Base-by-base conservation (phyloP, 1,140 invertebrate genomes). In the Listronotus oregonensis region DNA sequence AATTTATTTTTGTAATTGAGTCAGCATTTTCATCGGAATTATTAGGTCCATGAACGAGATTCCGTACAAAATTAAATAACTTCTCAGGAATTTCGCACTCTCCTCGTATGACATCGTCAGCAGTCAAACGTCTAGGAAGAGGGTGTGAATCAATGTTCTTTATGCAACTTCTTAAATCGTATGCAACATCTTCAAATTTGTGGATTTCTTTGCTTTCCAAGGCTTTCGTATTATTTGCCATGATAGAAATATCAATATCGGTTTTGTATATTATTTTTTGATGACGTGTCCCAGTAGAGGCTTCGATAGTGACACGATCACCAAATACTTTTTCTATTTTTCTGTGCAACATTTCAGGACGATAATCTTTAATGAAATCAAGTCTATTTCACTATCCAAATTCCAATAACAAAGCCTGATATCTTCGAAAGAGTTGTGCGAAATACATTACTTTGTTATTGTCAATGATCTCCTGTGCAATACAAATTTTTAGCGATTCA, bases 271-370 rank as follows among this genome's bases (percentile, higher is more conserved):
- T n/a, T n/a, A n/a, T n/a, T n/a, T n/a, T n/a, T n/a, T n/a, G 51
- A 32, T 70, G 56, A 68, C 68, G 70, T 59, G 51, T 15, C 58
- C 73, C 75, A 18, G 18, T 73, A 10, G 72, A 75, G 39, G 68
- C 68, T 71, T 75, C 70, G 68, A 73, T 74, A 6, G 64, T 73
- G 67, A 77, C 54, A 65, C 44, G 63, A 47, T 72, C 68, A 69
- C 67, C 71, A 72, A n/a, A n/a, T 59, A 54, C 61, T 54, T 71
- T 73, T 62, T n/a, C n/a, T n/a, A n/a, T n/a, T n/a, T n/a, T n/a
- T n/a, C n/a, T n/a, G n/a, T n/a, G n/a, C n/a, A 75, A 67, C n/a
- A 55, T 75, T 73, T 75, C 71, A 60, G 56, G 0, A 71, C 71
- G 65, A 44, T 74, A 75, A 73, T 75, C 68, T 68, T 72, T 43